Base-by-base conservation (phyloP, 2,797 vertebrate genomes). In the Taeniopygia guttata region DNA sequence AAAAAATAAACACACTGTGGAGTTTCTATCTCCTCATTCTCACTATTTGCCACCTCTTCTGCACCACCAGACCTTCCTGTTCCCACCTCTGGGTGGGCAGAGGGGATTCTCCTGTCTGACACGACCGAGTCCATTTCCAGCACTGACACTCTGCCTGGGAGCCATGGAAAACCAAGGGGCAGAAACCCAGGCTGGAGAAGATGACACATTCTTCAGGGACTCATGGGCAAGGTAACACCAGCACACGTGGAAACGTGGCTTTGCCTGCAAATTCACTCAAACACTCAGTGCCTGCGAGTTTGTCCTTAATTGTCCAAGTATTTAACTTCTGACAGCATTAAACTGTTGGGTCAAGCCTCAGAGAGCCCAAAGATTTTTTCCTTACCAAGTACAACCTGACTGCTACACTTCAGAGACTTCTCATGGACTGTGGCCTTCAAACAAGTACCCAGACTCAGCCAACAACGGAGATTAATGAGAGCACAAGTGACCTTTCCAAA, bases 231-330 rank as follows among this genome's bases (percentile, higher is more conserved):
- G 36, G 40, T 11, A 34, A 45, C 46, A 56, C 21, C 27, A 48
- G 16, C 14, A 17, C 13, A 27, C 0, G 0, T 2, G 4, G 19
- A 10, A 34, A 49, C 0, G 15, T 18, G 34, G 36, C 13, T 29
- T 5, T 27, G 25, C 6, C 55, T 54, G 16, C 9, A 42, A 75
- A 87, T 36, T 36, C 27, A 32, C 45, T 66, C 38, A 6, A 68
- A 13, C 1, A 6, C 7, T 2, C 63, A 69, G 15, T 1, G 3
- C 7, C 38, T 42, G 36, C 0, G 2, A 34, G 21, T 46, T 43
- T 13, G 22, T 40, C 34, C 48, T 51, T 38, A 48, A 58, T 23
- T 89, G 11, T n/a, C 48, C 22, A n/a, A 42, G 9, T 11, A 63
- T 21, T 51, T 52, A 40, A 84, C 23, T 72, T 29, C 62, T 75